phyloP scores from a whole-genome alignment of 2,888 invertebrate genomes.

The Lepidochitona cinerea region DNA sequence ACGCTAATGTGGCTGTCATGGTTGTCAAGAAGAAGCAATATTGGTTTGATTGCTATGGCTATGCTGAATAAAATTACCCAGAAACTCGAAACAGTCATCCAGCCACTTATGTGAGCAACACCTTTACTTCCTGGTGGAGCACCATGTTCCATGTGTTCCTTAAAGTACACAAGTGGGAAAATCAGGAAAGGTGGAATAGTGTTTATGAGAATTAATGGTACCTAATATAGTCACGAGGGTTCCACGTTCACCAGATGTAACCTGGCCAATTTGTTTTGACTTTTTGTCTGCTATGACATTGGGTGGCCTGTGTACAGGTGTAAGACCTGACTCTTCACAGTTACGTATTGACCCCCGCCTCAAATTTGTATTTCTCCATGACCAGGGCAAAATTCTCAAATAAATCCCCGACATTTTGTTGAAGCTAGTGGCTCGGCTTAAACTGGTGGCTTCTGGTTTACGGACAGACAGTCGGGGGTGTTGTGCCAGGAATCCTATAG shows the following conservation, averaged over 20 bases:
- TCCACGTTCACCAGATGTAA: slow-evolving; percentile 18
- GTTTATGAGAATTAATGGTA: slow-evolving; percentile 13
- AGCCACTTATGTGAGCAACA: slow-evolving; percentile 7
- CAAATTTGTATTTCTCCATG: not conserved
- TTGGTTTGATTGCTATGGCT: slow-evolving; percentile 6
- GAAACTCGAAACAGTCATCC: slow-evolving; percentile 12
- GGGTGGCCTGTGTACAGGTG: not conserved
- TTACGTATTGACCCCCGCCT: not conserved
- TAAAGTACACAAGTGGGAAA: slow-evolving; percentile 8
- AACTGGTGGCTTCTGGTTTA: not conserved
- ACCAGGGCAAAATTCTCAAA: not conserved
- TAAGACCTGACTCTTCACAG: slow-evolving; percentile 1
- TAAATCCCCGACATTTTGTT: not conserved
- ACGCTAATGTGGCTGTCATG: slow-evolving; percentile 15
- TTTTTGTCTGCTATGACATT: slow-evolving; percentile 4
- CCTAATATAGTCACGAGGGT: slow-evolving; percentile 5
- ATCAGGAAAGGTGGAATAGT: slow-evolving; percentile 11
- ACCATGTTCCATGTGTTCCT: slow-evolving; percentile 5
- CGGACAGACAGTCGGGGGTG: not conserved
- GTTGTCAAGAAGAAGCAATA: slow-evolving; percentile 14
- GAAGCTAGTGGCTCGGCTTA: not conserved
- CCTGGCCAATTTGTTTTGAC: slow-evolving; percentile 17
- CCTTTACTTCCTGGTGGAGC: slow-evolving; percentile 11
- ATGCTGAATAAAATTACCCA: slow-evolving; percentile 8
- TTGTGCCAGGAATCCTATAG: not conserved